Base-by-base conservation (phyloP, 2,888 invertebrate species). In the Molorchus minor region DNA sequence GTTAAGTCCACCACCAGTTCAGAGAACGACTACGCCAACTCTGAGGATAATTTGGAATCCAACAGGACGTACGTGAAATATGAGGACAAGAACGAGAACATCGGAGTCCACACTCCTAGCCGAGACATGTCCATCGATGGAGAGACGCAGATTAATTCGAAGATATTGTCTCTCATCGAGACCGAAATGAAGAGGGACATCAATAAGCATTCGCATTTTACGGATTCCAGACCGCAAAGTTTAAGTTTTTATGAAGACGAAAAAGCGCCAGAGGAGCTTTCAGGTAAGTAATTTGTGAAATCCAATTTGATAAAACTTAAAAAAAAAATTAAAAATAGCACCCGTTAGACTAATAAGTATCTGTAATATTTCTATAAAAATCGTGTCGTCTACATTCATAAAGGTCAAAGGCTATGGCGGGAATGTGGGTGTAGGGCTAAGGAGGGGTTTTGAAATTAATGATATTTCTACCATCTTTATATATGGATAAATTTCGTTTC, bases 111-210 rank as follows among this genome's bases (percentile, higher is more conserved):
- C 51, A 78, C 79, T n/a, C 79, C 79, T n/a, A 79, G 79, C 61
- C 71, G 80, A 33, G 65, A 67, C 10, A 52, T 68, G 5, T 86
- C 86, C 0, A 77, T 86, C 13, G 86, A 86, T 63, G 82, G 82
- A 1, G 86, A 87, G 69, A 72, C 84, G 17, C 86, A 86, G 41
- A 87, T 87, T 33, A 87, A 86, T 65, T 74, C 79, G 10, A 81
- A 81, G 69, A 81, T 81, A 40, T 60, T 80, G 45, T 77, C 76
- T 12, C 68, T 81, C 20, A 80, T 80, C 20, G 81, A 81, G 62
- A 76, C 77, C 0, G 81, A 81, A 68, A 81, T 81, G 75, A 76
- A 76, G 53, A 71, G 78, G 46, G 80, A 80, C 61, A 74, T 77
- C n/a, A 79, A 77, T 53, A 80, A 78, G 58, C 79, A 80, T 66